Conservation (phyloP, 2,888 invertebrate species). For the Lithosia quadra region DNA sequence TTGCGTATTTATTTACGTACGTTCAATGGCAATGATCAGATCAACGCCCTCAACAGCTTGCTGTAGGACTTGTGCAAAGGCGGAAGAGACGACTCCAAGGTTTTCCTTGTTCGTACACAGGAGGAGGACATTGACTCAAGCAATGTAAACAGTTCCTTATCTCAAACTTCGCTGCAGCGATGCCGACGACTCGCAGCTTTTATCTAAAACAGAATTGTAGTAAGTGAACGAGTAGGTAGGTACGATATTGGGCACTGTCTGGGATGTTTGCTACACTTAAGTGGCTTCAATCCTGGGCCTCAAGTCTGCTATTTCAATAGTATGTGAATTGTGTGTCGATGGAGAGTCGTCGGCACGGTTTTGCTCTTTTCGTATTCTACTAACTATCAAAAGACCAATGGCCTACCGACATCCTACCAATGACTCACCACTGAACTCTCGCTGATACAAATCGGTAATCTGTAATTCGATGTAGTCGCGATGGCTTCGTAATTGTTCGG, state of each 20-base stretch:
- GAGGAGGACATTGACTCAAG: constrained; percentile 86
- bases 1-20: constrained; percentile 57
- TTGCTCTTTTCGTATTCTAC: too few species aligned
- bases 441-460: too few species aligned
- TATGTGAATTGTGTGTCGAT: too few species aligned
- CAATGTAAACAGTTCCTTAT: constrained; percentile 87
- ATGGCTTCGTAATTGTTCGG: too few species aligned
- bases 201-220: constrained; percentile 78
- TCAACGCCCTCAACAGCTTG: constrained; percentile 73
- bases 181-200: constrained; percentile 78
- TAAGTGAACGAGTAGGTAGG: constrained; percentile 49
- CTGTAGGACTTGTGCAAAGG: constrained; percentile 55
- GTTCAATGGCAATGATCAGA: constrained; percentile 60
- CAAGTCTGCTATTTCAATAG: too few species aligned
- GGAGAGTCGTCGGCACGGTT: too few species aligned
- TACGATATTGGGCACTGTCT: constrained; percentile 36
- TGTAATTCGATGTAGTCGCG: too few species aligned
- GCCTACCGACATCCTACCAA: too few species aligned
- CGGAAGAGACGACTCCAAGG: constrained; percentile 81
- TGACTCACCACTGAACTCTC: too few species aligned
- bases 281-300: background rate
- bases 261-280: background rate
- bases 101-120: constrained; percentile 79
- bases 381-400: too few species aligned
- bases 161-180: constrained; percentile 75